Base-by-base conservation (phyloP, 1,140 invertebrate genomes). In the Platyura marginata region DNA sequence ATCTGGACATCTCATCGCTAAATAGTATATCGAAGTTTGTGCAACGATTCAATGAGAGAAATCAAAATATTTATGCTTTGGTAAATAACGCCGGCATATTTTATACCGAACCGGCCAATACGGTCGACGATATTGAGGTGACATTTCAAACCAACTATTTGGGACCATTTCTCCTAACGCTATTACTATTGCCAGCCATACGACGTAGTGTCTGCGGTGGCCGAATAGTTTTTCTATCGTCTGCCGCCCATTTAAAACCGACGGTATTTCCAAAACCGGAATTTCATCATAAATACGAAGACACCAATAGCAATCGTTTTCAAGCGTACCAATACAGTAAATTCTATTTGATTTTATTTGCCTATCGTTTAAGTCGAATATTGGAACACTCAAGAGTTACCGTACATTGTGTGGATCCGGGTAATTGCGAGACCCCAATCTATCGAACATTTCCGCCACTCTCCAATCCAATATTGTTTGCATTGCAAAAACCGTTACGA, bases 121-220 rank as follows among this genome's bases (percentile, higher is more conserved):
- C 74, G 18, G 65, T 66, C 45, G 71, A 77, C 55, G 63, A 63
- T 23, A 65, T 68, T 52, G 75, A 77, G 53, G 51, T 57, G 19
- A 74, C 69, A 25, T 72, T 75, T 48, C 74, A 76, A 55, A 67
- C 72, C 2, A 77, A 78, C 56, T 69, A 76, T 61, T 61, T 77
- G 45, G 59, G 59, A 9, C 55, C 50, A 33, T 63, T 61, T 49
- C 45, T 60, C 20, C 47, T 63, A 37, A 58, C 56, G 15, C 15
- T 36, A n/a, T 55, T 61, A 40, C 47, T 51, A 40, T 44, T 63
- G 35, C 40, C 60, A 3, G 37, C 37, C 25, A 36, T 51, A 9
- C 45, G 59, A 16, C 46, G 49, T 45, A 45, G 47, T 29, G 48
- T 54, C 5, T 48, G 47, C 21, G 48, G 54, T 38, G 49, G 52